Evolutionary conservation across 2,113 vertebrate genomes (phyloP).

Genomic region (Anthoscopus minutus): DNA sequence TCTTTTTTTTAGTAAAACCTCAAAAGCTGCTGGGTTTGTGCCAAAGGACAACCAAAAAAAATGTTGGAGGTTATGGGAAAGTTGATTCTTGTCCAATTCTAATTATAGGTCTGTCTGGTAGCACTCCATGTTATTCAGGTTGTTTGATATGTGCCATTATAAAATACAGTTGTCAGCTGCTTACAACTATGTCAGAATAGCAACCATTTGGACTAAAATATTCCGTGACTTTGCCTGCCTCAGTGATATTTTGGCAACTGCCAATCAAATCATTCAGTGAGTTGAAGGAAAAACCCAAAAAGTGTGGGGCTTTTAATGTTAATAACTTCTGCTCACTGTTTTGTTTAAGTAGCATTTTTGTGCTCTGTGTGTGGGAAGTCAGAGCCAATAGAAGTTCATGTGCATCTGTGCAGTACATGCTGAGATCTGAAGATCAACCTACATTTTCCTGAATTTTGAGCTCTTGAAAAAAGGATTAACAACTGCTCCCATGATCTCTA

Average conservation of each 20-base stretch:
- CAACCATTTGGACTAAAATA: not conserved
- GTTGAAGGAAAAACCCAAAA: not conserved
- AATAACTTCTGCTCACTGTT: not conserved
- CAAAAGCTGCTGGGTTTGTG: not conserved
- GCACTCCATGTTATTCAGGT: not conserved
- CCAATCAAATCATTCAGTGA: not conserved
- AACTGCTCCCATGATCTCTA: not conserved
- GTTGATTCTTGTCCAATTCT: not conserved
- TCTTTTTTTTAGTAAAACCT: not conserved
- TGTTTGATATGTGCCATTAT: not conserved
- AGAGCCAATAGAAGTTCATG: not conserved
- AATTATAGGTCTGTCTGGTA: conserved; percentile 41
- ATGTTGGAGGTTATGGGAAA: conserved; percentile 23
- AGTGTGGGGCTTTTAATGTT: not conserved
- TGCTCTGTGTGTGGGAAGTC: not conserved
- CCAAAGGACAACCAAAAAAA: conserved; percentile 1
- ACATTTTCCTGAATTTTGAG: not conserved
- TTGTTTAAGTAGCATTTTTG: not conserved
- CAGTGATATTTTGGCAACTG: not conserved
- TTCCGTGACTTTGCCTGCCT: not conserved
- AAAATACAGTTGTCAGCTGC: not conserved
- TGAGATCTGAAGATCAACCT: not conserved
- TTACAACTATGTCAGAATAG: not conserved
- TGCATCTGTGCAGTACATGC: not conserved
- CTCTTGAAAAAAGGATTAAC: not conserved